A percentile compares a stretch with the other conserved stretches of the same genome.
Evolutionary conservation across 2,888 invertebrate genomes (phyloP).

Genomic region (Strigamia transsilvanica): DNA sequence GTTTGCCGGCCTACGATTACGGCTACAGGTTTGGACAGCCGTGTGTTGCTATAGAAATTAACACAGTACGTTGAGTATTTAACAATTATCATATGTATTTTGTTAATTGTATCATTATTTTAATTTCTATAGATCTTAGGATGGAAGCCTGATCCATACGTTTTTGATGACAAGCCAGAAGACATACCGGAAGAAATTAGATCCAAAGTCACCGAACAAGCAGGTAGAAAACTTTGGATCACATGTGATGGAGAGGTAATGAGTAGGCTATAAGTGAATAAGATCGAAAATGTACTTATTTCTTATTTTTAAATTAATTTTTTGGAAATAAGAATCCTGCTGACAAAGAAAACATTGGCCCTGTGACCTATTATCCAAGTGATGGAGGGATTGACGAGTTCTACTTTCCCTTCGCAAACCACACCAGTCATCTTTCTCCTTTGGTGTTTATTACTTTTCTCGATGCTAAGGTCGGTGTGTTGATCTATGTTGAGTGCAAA

Average conservation of each 20-base stretch:
- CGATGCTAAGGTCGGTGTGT: conserved; percentile 82
- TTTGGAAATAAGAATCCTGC: conserved; percentile 73
- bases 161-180: too few relatives aligned
- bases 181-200: too few relatives aligned
- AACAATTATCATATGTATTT: too few relatives aligned
- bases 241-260: too few relatives aligned
- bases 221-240: too few relatives aligned
- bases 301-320: too few relatives aligned
- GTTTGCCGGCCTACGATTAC: conserved; percentile 79
- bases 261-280: too few relatives aligned
- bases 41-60: conserved; percentile 95
- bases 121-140: too few relatives aligned
- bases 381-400: conserved; percentile 81
- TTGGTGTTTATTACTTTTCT: conserved; percentile 88
- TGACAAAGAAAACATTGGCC: conserved; percentile 93
- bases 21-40: conserved; percentile 87
- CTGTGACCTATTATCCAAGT: conserved; percentile 76
- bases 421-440: conserved; percentile 86
- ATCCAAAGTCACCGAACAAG: too few relatives aligned
- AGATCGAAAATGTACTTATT: too few relatives aligned
- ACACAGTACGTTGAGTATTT: conserved; percentile 78
- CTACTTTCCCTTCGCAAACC: conserved; percentile 87
- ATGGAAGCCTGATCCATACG: too few relatives aligned
- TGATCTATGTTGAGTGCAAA: conserved; percentile 93
- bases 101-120: too few relatives aligned